Evolutionary conservation across 2,797 vertebrate species (phyloP).

Genomic region (Brotula barbata): DNA sequence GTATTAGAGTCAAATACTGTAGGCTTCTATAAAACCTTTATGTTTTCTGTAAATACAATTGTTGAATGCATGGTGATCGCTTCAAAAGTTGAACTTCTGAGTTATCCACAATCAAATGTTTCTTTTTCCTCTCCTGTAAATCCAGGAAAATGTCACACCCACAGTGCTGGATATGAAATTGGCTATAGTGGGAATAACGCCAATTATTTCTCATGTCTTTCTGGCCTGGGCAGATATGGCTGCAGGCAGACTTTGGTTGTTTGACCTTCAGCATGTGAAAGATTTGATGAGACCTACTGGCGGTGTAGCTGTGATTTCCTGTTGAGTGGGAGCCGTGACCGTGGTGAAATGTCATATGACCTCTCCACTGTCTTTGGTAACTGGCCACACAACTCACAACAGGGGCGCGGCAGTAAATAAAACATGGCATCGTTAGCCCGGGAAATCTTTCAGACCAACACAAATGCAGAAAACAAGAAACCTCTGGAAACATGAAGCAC

Average conservation of each 20-base stretch:
- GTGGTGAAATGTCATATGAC: conserved; percentile 57
- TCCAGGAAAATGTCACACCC: conserved; percentile 17
- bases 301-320: conserved; percentile 52
- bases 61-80: neutral
- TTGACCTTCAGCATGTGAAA: conserved; percentile 59
- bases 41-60: neutral
- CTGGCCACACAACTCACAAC: conserved; percentile 52
- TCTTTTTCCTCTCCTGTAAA: conserved; percentile 2
- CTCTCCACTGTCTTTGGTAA: conserved; percentile 54
- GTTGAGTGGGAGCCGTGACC: conserved; percentile 49
- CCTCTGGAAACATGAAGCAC: conserved; percentile 23
- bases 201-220: conserved; percentile 49
- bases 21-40: no score
- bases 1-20: no score
- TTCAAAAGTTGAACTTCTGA: no score
- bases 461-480: conserved; percentile 27
- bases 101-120: neutral
- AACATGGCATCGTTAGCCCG: conserved; percentile 25
- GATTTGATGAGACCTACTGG: conserved; percentile 51
- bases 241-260: conserved; percentile 30
- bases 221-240: conserved; percentile 26
- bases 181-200: conserved; percentile 37
- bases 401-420: conserved; percentile 48
- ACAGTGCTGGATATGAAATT: conserved; percentile 5
- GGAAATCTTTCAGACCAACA: conserved; percentile 8